A percentile compares a stretch with the other conserved stretches of the same genome.
Evolutionary conservation across 1,140 invertebrate species (phyloP).

Genomic region (Danaus plexippus): DNA sequence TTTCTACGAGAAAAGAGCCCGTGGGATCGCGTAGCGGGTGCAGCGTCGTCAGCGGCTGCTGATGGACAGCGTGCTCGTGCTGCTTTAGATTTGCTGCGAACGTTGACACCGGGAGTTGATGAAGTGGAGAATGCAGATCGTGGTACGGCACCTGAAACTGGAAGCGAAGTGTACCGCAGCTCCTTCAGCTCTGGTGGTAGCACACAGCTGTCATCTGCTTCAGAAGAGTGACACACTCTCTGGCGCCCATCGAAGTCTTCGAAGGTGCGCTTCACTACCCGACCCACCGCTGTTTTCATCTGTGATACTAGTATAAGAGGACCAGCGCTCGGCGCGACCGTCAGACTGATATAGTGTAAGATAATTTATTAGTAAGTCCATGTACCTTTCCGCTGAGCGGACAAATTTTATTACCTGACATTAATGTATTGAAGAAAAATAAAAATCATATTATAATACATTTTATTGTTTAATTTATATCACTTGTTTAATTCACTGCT

Average conservation of each 20-base stretch:
- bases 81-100: constrained; percentile 56
- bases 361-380: constrained; percentile 66
- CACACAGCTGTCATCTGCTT: constrained; percentile 61
- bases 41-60: constrained; percentile 40
- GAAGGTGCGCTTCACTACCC: constrained; percentile 47
- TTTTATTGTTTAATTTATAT: constrained; percentile 35
- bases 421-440: constrained; percentile 46
- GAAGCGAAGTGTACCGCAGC: constrained; percentile 38
- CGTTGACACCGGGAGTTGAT: constrained; percentile 54
- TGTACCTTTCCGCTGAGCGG: constrained; percentile 69
- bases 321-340: constrained; percentile 59
- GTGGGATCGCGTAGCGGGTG: constrained; percentile 47
- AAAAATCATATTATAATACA: constrained; percentile 49
- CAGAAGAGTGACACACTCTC: constrained; percentile 59
- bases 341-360: constrained; percentile 70
- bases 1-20: constrained; percentile 56
- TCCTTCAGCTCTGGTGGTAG: constrained; percentile 65
- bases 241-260: constrained; percentile 26
- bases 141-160: constrained; percentile 61
- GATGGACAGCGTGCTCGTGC: constrained; percentile 58
- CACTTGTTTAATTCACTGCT: too few species aligned
- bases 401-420: constrained; percentile 60
- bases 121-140: constrained; percentile 65
- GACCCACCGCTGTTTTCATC: constrained; percentile 67
- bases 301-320: constrained; percentile 68